A percentile compares a stretch with the other conserved stretches of the same genome.
phyloP scores from a whole-genome alignment of 2,888 invertebrate genomes.

The Caenorhabditis angaria region DNA sequence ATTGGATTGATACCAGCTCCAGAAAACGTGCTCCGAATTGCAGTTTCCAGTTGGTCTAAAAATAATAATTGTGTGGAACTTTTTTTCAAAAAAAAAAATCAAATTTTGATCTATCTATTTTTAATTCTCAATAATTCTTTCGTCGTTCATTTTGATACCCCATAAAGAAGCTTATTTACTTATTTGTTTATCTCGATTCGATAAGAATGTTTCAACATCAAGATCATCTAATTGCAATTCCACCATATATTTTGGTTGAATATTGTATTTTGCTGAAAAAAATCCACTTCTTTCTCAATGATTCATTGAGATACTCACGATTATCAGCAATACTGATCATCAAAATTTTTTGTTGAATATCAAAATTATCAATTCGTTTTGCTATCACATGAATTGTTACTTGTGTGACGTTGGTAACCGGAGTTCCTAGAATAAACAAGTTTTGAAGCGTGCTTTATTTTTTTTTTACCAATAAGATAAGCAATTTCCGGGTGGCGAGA shows the following conservation, averaged over 20 bases:
- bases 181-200: conserved; percentile 51
- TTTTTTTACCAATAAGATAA: conserved; percentile 56
- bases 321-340: conserved; percentile 63
- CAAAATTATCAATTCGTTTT: conserved; percentile 63
- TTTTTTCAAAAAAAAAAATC: too few species aligned
- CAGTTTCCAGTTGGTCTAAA: conserved; percentile 53
- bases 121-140: too few species aligned
- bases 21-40: conserved; percentile 61
- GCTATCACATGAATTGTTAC: conserved; percentile 69
- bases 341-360: conserved; percentile 61
- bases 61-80: too few species aligned
- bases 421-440: conserved; percentile 54
- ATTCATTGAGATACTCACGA: conserved; percentile 38
- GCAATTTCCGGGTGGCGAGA: conserved; percentile 67
- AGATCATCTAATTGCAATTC: conserved; percentile 62
- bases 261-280: conserved; percentile 40
- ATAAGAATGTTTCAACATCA: conserved; percentile 66
- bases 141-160: too few species aligned
- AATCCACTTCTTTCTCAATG: not conserved
- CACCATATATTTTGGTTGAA: conserved; percentile 57
- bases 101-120: too few species aligned
- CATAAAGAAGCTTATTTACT: conserved; percentile 29
- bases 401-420: conserved; percentile 62
- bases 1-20: conserved; percentile 68
- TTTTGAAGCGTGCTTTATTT: not conserved